Base-by-base conservation (phyloP, 2,888 invertebrate genomes). In the Kuschelorhynchus macadamiae region DNA sequence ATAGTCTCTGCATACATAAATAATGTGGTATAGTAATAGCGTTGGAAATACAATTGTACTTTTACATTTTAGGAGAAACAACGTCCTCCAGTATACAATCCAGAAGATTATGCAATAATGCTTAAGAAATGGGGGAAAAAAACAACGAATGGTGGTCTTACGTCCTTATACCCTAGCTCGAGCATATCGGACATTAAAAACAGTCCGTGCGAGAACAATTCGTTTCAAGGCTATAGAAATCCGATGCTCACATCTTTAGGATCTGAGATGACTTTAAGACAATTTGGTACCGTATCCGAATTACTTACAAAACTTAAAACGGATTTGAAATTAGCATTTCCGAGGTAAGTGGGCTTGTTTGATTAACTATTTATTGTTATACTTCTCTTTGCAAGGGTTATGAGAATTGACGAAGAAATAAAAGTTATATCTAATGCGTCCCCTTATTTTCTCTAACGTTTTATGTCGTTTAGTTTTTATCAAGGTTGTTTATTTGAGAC, bases 211-310 rank as follows among this genome's bases (percentile, higher is more conserved):
- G 79, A 80, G 69, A 77, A 72, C 42, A 75, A 72, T 60, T 76
- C 80, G 3, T 81, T 78, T 57, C 75, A 81, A 39, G 84, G 84
- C 70, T 84, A 73, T 81, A 89, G 91, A 74, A 91, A 91, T 77
- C 91, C 91, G 0, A 90, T 91, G 81, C 82, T 91, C 60, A 86
- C 88, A n/a, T 87, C 88, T 30, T 84, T 88, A 52, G 91, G 90
- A 21, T 90, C 90, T 68, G 95, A 95, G 82, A 95, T 95, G 95
- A 92, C 93, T 9, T 86, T 95, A 33, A 87, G 94, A 18, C 94
- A 95, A 82, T 95, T 95, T 79, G 91, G 92, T 12, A 92, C 94
- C 9, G 91, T 96, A 42, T 93, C 95, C 44, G 96, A 96, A 83
- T 86, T 96, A 18, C 87, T 97, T 57, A 91, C 92, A 53, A 96